Evolutionary conservation across 2,888 invertebrate genomes (phyloP), one percentile per base, ranked within the genome.

Genomic region (Dione juno): DNA sequence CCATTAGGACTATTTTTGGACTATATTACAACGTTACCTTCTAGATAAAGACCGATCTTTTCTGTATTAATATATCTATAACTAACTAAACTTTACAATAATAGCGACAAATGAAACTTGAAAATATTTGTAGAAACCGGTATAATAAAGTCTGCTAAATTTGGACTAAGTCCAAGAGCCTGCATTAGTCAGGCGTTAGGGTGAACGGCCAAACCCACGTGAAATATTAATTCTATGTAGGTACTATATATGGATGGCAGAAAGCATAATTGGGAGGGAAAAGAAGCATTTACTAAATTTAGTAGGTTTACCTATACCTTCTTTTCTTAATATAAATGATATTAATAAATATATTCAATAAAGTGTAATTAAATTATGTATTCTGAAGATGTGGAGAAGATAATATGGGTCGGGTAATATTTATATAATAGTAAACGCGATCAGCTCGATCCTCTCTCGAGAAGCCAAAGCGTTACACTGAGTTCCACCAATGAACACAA

Each of bases 171-270:
- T 86, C 87, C 89, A 88, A 88, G 83, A 79, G 70, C 74, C 78
- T 73, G 76, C 77, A 80, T 87, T 84, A 88, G 82, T 87, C 87
- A 88, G 85, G 80, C 77, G 79, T 79, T 71, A 82, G 82, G 90
- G 87, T 90, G 87, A 90, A 91, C 81, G 90, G 78, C 86, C 89
- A 81, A 79, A 71, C 92, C 92, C 86, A 91, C 92, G 87, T 88
- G 72, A 71, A 69, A 71, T 74, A 66, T 67, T 63, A 65, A 67
- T 66, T 74, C 59, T 68, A 63, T 74, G 66, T n/a, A n/a, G n/a
- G n/a, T 59, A 66, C 75, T 76, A 61, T 66, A 74, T 70, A 77
- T 74, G 75, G 77, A 19, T 37, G 19, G 45, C 43, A 53, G 53
- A 64, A 67, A 52, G 45, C 21, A 69, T 13, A 11, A 8, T 52